phyloP scores from a whole-genome alignment of 2,888 invertebrate genomes.

The Aporophyla nigra region DNA sequence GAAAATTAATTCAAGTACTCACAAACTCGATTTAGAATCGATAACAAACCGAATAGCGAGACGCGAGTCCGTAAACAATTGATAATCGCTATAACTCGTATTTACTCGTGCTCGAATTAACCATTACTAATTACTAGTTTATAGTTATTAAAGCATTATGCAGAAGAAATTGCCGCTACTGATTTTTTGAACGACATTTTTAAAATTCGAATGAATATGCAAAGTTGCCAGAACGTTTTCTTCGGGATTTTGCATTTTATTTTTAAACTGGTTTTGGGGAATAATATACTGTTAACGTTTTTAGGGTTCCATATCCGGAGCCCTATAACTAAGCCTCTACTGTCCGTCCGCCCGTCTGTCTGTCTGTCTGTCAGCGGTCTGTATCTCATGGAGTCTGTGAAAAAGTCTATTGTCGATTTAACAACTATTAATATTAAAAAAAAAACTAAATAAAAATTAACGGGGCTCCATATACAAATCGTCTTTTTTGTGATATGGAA shows the following conservation, averaged over 20 bases:
- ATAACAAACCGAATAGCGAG: slow-evolving; percentile 72
- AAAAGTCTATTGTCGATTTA: too few species aligned
- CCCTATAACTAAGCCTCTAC: neutral
- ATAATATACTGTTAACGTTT: slow-evolving; percentile 1
- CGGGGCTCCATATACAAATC: neutral
- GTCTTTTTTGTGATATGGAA: too few species aligned
- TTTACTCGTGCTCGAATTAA: slow-evolving; percentile 77
- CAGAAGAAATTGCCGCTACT: slow-evolving; percentile 86
- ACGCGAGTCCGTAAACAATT: slow-evolving; percentile 83
- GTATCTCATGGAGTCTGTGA: too few species aligned
- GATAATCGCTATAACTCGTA: slow-evolving; percentile 77
- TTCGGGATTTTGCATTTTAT: slow-evolving; percentile 22
- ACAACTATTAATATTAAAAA: too few species aligned
- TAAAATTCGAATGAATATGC: slow-evolving; percentile 84
- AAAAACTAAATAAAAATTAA: too few species aligned
- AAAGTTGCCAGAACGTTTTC: slow-evolving; percentile 35
- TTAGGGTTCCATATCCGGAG: neutral
- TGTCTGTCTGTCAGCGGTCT: too few species aligned
- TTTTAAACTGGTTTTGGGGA: slow-evolving; percentile 44
- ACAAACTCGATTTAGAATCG: slow-evolving; percentile 69
- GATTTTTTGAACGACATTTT: slow-evolving; percentile 88
- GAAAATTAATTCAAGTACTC: slow-evolving; percentile 73
- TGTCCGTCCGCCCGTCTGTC: neutral
- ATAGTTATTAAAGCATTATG: slow-evolving; percentile 86
- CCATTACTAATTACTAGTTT: slow-evolving; percentile 88